Percentiles rank a stretch among this genome's conserved stretches.
Evolutionary conservation across 64 coral and sea anemone genomes (phyloP).

Genomic region (Montipora foliosa): DNA sequence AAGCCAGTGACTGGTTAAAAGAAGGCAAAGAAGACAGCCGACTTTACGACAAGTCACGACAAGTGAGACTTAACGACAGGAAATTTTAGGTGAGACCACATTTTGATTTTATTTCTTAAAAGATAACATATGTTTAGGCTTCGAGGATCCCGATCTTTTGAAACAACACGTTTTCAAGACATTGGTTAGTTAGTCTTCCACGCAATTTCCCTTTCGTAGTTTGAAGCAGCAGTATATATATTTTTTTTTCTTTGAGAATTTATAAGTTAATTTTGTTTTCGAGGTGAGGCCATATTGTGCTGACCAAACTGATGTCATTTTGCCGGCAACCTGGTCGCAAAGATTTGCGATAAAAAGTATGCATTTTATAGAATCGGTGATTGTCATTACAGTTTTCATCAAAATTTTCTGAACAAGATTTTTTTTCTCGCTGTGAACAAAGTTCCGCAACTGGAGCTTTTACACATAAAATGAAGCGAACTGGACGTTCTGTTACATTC

Average conservation of each 20-base stretch:
- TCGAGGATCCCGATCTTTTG: neutral
- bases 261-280: neutral
- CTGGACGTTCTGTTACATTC: neutral
- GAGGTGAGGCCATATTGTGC: neutral
- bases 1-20: neutral
- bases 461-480: neutral
- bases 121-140: neutral
- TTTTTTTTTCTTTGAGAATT: neutral
- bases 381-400: neutral
- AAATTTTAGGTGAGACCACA: slow-evolving; percentile 22
- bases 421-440: neutral
- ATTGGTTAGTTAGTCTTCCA: slow-evolving; percentile 11
- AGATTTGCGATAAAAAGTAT: slow-evolving; percentile 4
- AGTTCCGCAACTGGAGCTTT: neutral
- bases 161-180: neutral
- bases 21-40: neutral
- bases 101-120: slow-evolving; percentile 8
- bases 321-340: neutral
- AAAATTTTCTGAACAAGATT: neutral
- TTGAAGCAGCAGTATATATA: neutral
- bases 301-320: neutral
- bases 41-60: neutral
- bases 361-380: neutral
- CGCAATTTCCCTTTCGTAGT: neutral
- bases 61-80: neutral